Evolutionary conservation across 2,888 invertebrate genomes (phyloP), one percentile per base, ranked within the genome.

Genomic region (Protophormia terraenovae): DNA sequence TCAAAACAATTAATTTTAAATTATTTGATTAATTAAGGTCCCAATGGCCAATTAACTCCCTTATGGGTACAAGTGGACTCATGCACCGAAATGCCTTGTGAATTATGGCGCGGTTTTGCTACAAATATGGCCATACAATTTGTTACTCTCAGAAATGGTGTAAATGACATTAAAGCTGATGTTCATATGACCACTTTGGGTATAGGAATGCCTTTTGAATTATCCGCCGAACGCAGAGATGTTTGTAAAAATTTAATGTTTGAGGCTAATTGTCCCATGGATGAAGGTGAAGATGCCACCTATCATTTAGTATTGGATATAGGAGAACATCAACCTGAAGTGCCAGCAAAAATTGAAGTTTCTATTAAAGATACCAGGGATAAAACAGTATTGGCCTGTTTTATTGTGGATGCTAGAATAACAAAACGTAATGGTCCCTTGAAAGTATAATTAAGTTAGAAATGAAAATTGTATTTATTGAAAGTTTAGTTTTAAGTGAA

Each of bases 261-360:
- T 60, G 91, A 89, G 6, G 91, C 91, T 72, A 89, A 90, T 35
- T 93, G 93, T 81, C 93, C 93, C 0, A 78, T 93, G 29, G 89
- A 91, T 67, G 87, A 86, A 6, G 89, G 88, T 2, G 92, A 93
- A 80, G 90, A 91, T 89, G 91, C 90, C 41, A 91, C 90, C 55
- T 93, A 93, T 80, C 88, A 88, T 16, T 89, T 93, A 22, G 75
- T 87, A 7, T 78, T 93, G 66, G 89, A 91, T 0, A 83, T 93
- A 19, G 82, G 86, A 7, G 86, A 60, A 22, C 83, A 75, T 62
- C 89, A 90, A 38, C 89, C 89, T 0, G 91, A 92, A 86, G 89
- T 92, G 27, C 90, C 89, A 22, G 88, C 89, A 0, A 90, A 89
- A 32, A 82, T 90, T 3, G 89, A 91, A 79, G 88, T 92, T 6